A percentile compares a stretch with the other conserved stretches of the same genome.
phyloP scores from a whole-genome alignment of 2,888 invertebrate genomes.

The Hydropsyche betteni region DNA sequence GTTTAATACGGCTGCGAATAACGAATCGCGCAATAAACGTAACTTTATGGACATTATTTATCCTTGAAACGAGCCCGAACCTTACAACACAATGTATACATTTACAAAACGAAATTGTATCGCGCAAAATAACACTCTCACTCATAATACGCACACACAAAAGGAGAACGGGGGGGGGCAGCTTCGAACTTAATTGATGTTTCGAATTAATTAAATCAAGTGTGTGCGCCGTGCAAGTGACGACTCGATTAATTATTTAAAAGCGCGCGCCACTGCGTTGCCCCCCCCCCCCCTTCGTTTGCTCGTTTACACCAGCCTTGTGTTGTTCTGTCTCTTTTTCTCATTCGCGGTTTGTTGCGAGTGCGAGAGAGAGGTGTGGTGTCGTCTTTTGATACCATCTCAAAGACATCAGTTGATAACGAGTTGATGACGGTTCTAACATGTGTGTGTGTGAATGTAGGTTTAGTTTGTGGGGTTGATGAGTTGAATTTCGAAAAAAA shows the following conservation, averaged over 20 bases:
- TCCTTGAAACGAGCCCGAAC: no score
- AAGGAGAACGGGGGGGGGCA: no score
- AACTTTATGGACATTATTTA: no score
- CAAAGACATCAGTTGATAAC: slow-evolving; percentile 34
- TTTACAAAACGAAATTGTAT: no score
- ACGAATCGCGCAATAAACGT: no score
- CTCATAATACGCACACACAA: no score
- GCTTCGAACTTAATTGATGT: slow-evolving; percentile 32
- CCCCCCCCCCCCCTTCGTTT: background rate
- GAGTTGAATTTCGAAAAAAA: no score
- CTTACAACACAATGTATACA: no score
- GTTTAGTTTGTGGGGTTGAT: no score
- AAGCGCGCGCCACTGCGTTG: slow-evolving; percentile 10
- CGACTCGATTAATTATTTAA: slow-evolving; percentile 33
- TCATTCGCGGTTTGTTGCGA: background rate
- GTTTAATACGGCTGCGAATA: no score
- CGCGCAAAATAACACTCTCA: no score
- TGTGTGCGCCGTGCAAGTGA: slow-evolving; percentile 25
- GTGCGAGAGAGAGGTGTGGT: slow-evolving; percentile 4
- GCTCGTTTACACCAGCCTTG: background rate
- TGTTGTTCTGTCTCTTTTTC: slow-evolving; percentile 14
- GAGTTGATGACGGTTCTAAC: slow-evolving; percentile 14
- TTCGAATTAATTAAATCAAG: slow-evolving; percentile 32
- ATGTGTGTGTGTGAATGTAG: background rate
- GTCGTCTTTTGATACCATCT: slow-evolving; percentile 22